Percentiles rank a stretch among this genome's conserved stretches.
phyloP scores from a whole-genome alignment of 2,113 vertebrate genomes.

The Ploceus nigricollis region DNA sequence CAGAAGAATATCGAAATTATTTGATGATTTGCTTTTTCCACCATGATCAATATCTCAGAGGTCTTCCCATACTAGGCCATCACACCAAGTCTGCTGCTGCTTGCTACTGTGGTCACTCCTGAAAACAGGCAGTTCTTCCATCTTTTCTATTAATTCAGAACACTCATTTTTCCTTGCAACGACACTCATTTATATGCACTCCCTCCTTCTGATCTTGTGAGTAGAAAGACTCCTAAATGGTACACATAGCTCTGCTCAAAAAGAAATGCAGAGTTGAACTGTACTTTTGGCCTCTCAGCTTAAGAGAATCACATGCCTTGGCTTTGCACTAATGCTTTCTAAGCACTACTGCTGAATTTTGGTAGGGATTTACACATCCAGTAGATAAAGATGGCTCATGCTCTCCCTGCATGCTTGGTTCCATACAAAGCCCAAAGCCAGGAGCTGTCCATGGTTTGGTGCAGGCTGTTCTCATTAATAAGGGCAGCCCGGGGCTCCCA shows the following conservation, averaged over 20 bases:
- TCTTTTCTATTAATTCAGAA: neutral
- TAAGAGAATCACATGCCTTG: neutral
- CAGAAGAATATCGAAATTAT: neutral
- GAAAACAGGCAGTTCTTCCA: neutral
- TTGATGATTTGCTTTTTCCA: neutral
- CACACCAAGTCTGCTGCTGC: neutral
- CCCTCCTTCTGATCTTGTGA: neutral
- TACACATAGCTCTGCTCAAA: neutral
- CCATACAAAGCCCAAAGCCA: neutral
- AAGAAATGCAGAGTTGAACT: neutral
- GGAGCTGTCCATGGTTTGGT: neutral
- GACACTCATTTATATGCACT: neutral
- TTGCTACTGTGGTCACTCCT: neutral
- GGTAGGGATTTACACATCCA: neutral
- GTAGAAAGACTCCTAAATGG: neutral
- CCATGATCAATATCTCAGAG: neutral
- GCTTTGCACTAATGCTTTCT: neutral
- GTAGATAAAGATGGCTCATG: neutral
- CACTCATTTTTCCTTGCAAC: neutral
- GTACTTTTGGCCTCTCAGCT: neutral
- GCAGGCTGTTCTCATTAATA: neutral
- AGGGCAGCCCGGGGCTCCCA: neutral
- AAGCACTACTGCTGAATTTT: neutral
- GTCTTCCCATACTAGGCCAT: neutral
- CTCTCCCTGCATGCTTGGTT: neutral